phyloP scores from a whole-genome alignment of 30 jellyfish, hydroid and myxozoan genomes.

The Chrysaora quinquecirrha region DNA sequence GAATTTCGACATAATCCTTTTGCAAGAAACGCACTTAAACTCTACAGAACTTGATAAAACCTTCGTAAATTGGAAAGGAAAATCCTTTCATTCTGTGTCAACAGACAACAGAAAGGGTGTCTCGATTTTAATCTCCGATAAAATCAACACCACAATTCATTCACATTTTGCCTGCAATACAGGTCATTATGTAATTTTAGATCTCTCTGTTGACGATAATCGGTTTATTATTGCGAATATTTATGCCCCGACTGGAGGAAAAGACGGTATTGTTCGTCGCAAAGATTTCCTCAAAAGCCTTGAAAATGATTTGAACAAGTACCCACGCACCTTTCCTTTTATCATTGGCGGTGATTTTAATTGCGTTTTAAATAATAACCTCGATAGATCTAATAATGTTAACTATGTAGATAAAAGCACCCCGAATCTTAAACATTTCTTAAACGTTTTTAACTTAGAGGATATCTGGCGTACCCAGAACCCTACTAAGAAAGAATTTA shows the following conservation, averaged over 20 bases:
- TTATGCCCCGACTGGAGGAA: constrained; percentile 13
- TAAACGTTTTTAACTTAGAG: background rate
- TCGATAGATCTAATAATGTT: background rate
- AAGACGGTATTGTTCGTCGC: constrained; percentile 3
- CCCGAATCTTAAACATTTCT: background rate
- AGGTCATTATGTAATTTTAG: constrained; percentile 1
- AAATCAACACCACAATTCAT: constrained; percentile 6
- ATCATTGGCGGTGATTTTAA: constrained; percentile 27
- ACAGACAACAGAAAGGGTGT: constrained; percentile 17
- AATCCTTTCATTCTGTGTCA: background rate
- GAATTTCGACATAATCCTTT: constrained; percentile 5
- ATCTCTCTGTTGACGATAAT: constrained; percentile 1
- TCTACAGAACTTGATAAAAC: background rate
- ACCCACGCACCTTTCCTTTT: background rate
- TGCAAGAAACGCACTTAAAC: constrained; percentile 31
- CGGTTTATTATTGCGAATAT: constrained; percentile 1
- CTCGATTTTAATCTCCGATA: constrained; percentile 19
- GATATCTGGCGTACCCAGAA: too few species aligned
- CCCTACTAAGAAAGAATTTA: too few species aligned
- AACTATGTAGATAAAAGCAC: background rate
- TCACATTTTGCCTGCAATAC: constrained; percentile 12
- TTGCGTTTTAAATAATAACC: constrained; percentile 9
- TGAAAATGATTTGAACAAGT: background rate
- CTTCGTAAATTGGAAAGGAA: constrained; percentile 12
- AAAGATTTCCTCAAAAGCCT: constrained; percentile 2